Base-by-base conservation (phyloP, 2,113 vertebrate species). In the Glaucidium brasilianum region DNA sequence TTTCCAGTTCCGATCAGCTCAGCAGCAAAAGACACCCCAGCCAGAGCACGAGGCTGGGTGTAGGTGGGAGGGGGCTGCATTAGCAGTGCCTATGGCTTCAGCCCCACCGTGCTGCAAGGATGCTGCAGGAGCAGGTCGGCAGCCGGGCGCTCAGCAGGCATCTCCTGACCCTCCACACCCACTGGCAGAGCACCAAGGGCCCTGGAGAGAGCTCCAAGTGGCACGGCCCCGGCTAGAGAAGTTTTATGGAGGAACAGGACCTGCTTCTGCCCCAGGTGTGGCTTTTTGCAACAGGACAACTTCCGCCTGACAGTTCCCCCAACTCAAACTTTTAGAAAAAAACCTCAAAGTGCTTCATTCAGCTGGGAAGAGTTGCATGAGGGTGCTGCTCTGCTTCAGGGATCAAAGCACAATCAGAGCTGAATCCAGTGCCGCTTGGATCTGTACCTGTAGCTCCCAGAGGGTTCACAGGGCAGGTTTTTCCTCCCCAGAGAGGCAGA, bases 11-110 rank as follows among this genome's bases (percentile, higher is more conserved):
- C 21, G n/a, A 82, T 2, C 71, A 14, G 37, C 29, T n/a, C 75
- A 29, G 71, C 60, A 47, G 71, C 66, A 66, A 41, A 35, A 12
- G 4, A 27, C 3, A 15, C 20, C 43, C 53, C 66, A 85, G 37
- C 0, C 52, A 45, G 45, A 64, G 64, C 32, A 20, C 10, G 1
- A 1, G 50, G 45, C 20, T 3, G 0, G 41, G 67, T 1, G 2
- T 4, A 8, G 45, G 11, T 4, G 4, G 7, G 4, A 4, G 41
- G 41, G 18, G 16, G 3, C 10, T 12, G 27, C 59, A 18, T 29
- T 13, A 39, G 68, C 39, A 37, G 14, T 12, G 8, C 22, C 79
- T 60, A 10, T 4, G 12, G 32, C 50, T 30, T 11, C 80, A 69
- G 16, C 32, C 45, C 39, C 69, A 32, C 11, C 27, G 2, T 5